Conservation (phyloP, 2,888 invertebrate genomes). For the Microctonus brassicae region DNA sequence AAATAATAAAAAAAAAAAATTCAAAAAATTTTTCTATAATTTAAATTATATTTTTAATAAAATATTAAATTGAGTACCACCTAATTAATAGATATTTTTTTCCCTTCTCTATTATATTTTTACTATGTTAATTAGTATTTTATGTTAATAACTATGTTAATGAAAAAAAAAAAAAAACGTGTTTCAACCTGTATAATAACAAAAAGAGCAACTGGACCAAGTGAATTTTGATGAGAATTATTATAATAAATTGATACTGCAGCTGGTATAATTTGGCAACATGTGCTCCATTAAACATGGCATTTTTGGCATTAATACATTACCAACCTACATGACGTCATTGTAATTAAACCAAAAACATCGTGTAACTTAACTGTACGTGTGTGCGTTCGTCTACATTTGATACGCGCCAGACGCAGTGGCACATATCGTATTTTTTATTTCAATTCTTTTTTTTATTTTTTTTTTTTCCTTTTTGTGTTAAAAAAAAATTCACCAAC, state of each 20-base stretch:
- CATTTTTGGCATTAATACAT: constrained; percentile 55
- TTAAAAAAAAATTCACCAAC: background rate
- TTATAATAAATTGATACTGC: constrained; percentile 60
- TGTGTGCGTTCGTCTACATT: background rate
- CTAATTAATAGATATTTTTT: no score
- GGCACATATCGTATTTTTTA: constrained; percentile 2
- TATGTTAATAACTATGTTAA: background rate
- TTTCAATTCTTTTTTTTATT: background rate
- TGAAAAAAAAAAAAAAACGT: no score
- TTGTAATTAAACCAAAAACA: constrained; percentile 47
- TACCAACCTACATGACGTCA: constrained; percentile 50
- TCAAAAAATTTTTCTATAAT: no score
- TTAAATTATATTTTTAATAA: no score
- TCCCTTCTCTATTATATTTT: no score
- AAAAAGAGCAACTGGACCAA: constrained; percentile 29
- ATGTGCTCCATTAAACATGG: constrained; percentile 56
- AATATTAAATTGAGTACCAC: no score
- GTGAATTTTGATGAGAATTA: constrained; percentile 41
- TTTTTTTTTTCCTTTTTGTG: background rate
- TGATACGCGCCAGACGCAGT: background rate
- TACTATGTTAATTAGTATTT: background rate
- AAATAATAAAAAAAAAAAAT: no score
- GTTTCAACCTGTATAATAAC: constrained; percentile 1
- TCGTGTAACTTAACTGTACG: background rate
- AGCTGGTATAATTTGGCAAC: constrained; percentile 61